These are phyloP conservation scores for Pachyseris speciosa DNA, from an alignment of 64 coral and sea anemone species.

Conservation along the genomic window DNA sequence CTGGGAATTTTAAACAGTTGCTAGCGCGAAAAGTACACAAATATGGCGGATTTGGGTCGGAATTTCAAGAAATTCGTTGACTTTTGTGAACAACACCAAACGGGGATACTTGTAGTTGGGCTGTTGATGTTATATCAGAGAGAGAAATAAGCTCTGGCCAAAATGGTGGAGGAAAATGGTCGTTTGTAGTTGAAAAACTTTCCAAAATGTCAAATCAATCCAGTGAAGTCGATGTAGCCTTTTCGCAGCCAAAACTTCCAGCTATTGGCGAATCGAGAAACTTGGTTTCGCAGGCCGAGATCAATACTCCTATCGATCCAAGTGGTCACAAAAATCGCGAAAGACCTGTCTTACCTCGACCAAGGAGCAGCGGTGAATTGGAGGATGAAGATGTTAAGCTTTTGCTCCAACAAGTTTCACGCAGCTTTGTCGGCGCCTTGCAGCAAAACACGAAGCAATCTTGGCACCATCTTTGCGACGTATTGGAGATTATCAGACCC, in stretches of 20 bases:
- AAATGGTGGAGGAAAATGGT: neutral
- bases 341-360: neutral
- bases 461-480: conserved; percentile 87
- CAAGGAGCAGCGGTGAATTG: conserved; percentile 28
- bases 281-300: conserved; percentile 56
- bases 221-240: conserved; percentile 18
- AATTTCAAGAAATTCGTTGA: neutral
- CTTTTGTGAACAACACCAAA: neutral
- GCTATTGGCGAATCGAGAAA: conserved; percentile 75
- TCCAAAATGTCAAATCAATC: conserved; percentile 50
- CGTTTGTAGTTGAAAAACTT: neutral
- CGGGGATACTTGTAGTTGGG: neutral
- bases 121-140: neutral
- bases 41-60: conserved; percentile 60
- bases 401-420: conserved; percentile 70
- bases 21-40: conserved; percentile 90
- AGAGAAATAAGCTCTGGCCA: neutral
- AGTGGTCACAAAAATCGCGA: conserved; percentile 34
- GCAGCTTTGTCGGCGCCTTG: conserved; percentile 78
- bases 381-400: conserved; percentile 52
- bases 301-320: neutral
- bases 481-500: conserved; percentile 77
- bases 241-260: conserved; percentile 82
- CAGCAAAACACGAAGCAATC: conserved; percentile 66
- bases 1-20: conserved; percentile 94